Base-by-base conservation (phyloP, 2,888 invertebrate genomes). In the Eudemis profundana region DNA sequence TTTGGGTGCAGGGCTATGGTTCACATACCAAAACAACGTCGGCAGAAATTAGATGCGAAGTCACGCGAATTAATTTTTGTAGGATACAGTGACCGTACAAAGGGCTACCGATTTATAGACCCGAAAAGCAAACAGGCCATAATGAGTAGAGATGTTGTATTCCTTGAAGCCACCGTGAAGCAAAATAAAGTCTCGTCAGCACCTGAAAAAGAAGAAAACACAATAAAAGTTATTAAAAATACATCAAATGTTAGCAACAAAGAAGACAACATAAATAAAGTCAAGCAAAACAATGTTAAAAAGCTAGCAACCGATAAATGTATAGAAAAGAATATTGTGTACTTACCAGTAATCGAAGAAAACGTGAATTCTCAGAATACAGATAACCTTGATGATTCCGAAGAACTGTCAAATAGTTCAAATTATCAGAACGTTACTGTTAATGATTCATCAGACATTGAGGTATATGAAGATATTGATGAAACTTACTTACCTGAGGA, bases 81-180 rank as follows among this genome's bases (percentile, higher is more conserved):
- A n/a, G n/a, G n/a, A n/a, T n/a, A 36, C 3, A 12, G 12, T 36
- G 36, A 36, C 1, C n/a, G 36, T 36, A 36, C 36, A 12, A 36
- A 36, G 12, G 36, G 36, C 12, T 36, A 36, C 36, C 36, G 36
- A 36, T 36, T 36, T n/a, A 1, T 36, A 36, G 36, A 36, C 7
- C 36, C 36, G 10, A 36, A 36, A 36, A 36, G 1, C n/a, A 36
- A 36, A 36, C 10, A 36, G 12, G 36, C 36, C 3, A 12, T 36
- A 10, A 36, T 36, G 36, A 36, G 36, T 36, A 36, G 36, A 36
- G 36, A 36, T 10, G 61, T 71, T 33, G 68, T 69, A 42, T 42
- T 42, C 42, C 17, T 42, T 3, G 42, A 42, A 42, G 15, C 42
- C 42, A 42, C 42, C 19, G 44, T 44, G 19, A 10, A 44, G 17